Conservation (phyloP, 2,113 vertebrate species). For the Polypterus bichir region DNA sequence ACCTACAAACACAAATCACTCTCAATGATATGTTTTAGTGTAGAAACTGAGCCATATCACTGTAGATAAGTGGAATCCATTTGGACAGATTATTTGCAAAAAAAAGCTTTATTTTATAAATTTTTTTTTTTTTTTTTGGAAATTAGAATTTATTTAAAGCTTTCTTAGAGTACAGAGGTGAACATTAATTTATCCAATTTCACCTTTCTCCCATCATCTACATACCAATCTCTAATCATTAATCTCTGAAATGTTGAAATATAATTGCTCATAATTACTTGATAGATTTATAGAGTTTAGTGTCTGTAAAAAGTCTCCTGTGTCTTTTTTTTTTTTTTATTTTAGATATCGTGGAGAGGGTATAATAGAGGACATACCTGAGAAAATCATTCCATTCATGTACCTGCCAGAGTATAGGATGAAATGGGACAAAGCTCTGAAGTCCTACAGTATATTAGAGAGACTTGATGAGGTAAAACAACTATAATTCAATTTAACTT, state of each 20-base stretch:
- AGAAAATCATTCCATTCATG: slow-evolving; percentile 42
- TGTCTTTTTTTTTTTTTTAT: slow-evolving; percentile 8
- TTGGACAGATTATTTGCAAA: background rate
- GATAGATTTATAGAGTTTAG: background rate
- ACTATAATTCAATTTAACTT: slow-evolving; percentile 7
- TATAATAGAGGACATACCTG: slow-evolving; percentile 31
- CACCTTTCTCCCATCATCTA: no score
- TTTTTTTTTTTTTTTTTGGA: background rate
- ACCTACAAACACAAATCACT: background rate
- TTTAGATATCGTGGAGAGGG: slow-evolving; percentile 46
- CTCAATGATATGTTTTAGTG: background rate
- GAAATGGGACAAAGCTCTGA: slow-evolving; percentile 43
- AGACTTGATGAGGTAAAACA: slow-evolving; percentile 36
- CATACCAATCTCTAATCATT: background rate
- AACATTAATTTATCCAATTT: no score
- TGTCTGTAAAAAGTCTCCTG: background rate
- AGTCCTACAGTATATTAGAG: slow-evolving; percentile 33
- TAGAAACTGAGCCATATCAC: background rate
- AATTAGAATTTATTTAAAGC: background rate
- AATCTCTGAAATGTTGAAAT: background rate
- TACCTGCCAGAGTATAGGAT: slow-evolving; percentile 34
- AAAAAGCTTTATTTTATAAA: background rate
- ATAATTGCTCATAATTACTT: background rate
- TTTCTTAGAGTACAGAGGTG: no score
- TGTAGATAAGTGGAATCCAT: background rate